phyloP scores from a whole-genome alignment of 2,113 vertebrate species.

The Eonycteris spelaea region DNA sequence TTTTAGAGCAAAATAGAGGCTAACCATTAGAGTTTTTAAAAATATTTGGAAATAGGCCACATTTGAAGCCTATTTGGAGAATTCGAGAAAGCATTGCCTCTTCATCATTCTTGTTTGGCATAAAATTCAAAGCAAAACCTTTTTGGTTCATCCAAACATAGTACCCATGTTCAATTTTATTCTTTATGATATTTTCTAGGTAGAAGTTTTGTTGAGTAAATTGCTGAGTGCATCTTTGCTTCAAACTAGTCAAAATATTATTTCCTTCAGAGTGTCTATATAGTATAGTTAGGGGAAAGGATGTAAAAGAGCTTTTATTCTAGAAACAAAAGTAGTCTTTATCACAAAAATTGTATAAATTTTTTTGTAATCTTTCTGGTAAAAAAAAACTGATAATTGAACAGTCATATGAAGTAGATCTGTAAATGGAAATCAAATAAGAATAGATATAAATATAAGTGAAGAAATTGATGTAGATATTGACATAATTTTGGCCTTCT shows the following conservation, averaged over 20 bases:
- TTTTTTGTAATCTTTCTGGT: neutral
- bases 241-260: neutral
- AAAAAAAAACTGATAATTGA: neutral
- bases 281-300: neutral
- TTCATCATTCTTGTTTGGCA: neutral
- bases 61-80: neutral
- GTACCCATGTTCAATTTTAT: neutral
- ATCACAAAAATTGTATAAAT: neutral
- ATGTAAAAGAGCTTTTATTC: neutral
- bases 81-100: neutral
- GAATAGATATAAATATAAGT: neutral
- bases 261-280: neutral
- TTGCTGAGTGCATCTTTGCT: neutral
- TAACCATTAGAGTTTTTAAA: neutral
- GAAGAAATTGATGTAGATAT: neutral
- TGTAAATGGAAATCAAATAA: neutral
- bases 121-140: conserved; percentile 2
- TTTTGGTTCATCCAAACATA: neutral
- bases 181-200: neutral
- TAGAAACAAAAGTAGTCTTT: neutral
- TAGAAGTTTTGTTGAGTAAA: neutral
- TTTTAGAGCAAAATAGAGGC: neutral
- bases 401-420: neutral
- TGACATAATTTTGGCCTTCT: neutral
- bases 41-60: neutral